Evolutionary conservation across 2,113 vertebrate species (phyloP), one percentile per base, ranked within the genome.

Genomic region (Oryctolagus cuniculus): DNA sequence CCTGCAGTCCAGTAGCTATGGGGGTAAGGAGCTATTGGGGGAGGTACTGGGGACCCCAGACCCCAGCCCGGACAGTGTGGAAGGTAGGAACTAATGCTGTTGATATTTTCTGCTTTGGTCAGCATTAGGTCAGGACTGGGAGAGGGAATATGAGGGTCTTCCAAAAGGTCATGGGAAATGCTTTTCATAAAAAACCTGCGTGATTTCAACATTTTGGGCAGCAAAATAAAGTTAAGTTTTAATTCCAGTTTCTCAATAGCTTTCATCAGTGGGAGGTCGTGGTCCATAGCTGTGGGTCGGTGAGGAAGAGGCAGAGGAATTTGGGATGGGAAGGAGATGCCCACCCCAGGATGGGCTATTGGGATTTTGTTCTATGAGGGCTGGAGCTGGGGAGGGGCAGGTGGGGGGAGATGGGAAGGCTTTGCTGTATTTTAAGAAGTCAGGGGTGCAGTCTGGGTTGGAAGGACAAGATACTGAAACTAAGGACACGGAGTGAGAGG

Each of bases 251-350:
- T 58, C 19, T 58, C 2, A 58, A 58, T 17, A 61, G 12, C n/a
- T 66, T 93, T 79, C 15, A 58, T 58, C 55, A 36, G 2, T 67
- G 19, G 34, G 44, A 51, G 16, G 2, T 36, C 16, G 2, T 31
- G 25, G 19, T 12, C 16, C 38, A 34, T 0, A 11, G 15, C 51
- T 9, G 1, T 0, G 7, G 19, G 70, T 34, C 2, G 69, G 11
- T 72, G 72, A 21, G 24, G 75, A 72, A 27, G 81, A 51, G 13
- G 36, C 4, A 5, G 36, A 25, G 27, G 4, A 25, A 61, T 11
- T 0, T 21, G 5, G 34, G 8, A 8, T 66, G 49, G 9, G 38
- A 10, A 53, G 29, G 49, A 75, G 24, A 49, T 34, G 1, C 11
- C 53, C 31, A 21, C 15, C 15, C 6, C 10, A 63, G 74, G 11